Base-by-base conservation (phyloP, 2,888 invertebrate genomes). In the Thyatira batis region DNA sequence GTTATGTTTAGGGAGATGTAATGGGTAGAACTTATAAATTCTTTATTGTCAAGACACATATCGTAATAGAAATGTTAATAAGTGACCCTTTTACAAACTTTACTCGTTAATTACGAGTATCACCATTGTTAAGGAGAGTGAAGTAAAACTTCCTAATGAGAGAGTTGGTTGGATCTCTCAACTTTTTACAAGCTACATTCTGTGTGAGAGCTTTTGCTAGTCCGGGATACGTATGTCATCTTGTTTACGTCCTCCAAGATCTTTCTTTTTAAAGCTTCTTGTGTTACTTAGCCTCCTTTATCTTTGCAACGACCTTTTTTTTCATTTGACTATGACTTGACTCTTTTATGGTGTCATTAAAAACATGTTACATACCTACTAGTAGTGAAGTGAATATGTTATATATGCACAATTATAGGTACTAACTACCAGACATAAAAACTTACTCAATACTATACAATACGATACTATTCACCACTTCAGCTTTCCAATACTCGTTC, bases 31-130 rank as follows among this genome's bases (percentile, higher is more conserved):
- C n/a, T n/a, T n/a, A n/a, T n/a, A n/a, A n/a, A n/a, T n/a, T n/a
- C n/a, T n/a, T n/a, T n/a, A 33, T 23, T 33, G 6, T 13, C 50
- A 23, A 25, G 46, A 11, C 46, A 56, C 43, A 30, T 46, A 48
- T 50, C 13, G 11, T 23, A 20, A 45, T 25, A 45, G 28, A 39
- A 52, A 50, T 28, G 43, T 49, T 45, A 53, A 52, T 49, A 45
- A 51, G 39, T 46, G 45, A 43, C 23, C 23, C 52, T 45, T 27
- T 50, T 50, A 43, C 48, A 54, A 53, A 53, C 50, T 58, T 58
- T 58, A 58, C 55, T 50, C 53, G 55, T 55, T 58, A 58, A 58
- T 58, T 52, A n/a, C n/a, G n/a, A n/a, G n/a, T n/a, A 55, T 49
- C 45, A 43, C 53, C 25, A 43, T 39, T 49, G 49, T 53, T 52